These are phyloP conservation scores for Poeciliopsis retropinna DNA, from an alignment of 2,113 vertebrate species.

Conservation along the genomic window DNA sequence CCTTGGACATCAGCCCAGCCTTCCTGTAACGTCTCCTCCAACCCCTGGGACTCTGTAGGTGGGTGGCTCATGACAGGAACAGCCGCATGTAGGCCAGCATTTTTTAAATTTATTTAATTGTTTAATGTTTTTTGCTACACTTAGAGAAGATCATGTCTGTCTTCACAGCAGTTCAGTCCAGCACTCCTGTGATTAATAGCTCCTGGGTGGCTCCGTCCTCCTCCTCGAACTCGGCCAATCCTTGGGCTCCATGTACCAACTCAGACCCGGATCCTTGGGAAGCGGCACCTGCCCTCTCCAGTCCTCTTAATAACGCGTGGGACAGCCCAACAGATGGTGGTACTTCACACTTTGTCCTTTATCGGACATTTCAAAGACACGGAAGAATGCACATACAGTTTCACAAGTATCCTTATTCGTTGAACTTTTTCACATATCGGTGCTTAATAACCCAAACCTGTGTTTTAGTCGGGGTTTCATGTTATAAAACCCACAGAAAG, in stretches of 20 bases:
- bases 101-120: neutral
- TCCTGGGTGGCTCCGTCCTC: conserved; percentile 67
- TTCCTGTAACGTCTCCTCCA: conserved; percentile 50
- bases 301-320: conserved; percentile 63
- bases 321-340: conserved; percentile 64
- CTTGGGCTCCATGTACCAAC: conserved; percentile 76
- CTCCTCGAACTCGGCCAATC: conserved; percentile 61
- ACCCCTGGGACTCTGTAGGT: conserved; percentile 82
- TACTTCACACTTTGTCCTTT: conserved; percentile 10
- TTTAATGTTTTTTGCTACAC: neutral
- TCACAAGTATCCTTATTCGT: neutral
- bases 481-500: neutral
- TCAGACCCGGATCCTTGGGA: conserved; percentile 85
- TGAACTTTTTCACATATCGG: neutral
- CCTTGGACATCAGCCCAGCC: conserved; percentile 72
- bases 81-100: neutral
- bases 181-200: conserved; percentile 69
- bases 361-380: neutral
- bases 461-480: neutral
- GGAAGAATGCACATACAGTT: neutral
- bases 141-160: conserved; percentile 11
- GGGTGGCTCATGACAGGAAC: conserved; percentile 27
- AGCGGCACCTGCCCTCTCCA: conserved; percentile 72
- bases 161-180: conserved; percentile 62
- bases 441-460: neutral